Conservation (phyloP, 2,888 invertebrate genomes). For the Drosophila leonis region DNA sequence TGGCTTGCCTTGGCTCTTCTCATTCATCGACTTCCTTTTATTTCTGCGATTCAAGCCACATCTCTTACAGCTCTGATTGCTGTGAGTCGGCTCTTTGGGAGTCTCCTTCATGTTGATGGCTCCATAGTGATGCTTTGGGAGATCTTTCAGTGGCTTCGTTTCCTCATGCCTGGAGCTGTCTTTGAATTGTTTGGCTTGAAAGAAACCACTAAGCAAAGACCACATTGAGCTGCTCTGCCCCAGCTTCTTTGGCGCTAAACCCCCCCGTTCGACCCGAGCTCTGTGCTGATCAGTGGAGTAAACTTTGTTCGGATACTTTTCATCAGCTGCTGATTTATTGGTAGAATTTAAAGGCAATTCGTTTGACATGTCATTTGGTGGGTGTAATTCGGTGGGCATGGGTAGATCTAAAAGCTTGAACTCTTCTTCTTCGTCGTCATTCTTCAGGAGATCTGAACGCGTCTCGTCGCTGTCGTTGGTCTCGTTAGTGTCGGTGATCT, state of each 20-base stretch:
- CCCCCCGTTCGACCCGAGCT: neutral
- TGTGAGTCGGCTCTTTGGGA: neutral
- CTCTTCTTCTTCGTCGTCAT: neutral
- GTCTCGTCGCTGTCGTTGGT: conserved; percentile 5
- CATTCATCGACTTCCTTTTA: neutral
- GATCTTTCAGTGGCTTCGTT: conserved; percentile 13
- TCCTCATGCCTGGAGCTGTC: neutral
- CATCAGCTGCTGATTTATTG: conserved; percentile 57
- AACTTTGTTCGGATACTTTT: conserved; percentile 41
- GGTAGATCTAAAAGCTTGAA: neutral
- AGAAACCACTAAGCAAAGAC: conserved; percentile 34
- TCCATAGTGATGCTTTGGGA: conserved; percentile 12
- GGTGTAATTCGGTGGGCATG: conserved; percentile 1
- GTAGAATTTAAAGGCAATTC: conserved; percentile 40
- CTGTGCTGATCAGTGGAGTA: neutral
- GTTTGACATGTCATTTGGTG: conserved; percentile 36
- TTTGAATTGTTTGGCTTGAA: neutral
- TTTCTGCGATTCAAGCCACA: conserved; percentile 28
- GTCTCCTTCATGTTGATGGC: neutral
- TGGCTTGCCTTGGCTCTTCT: neutral
- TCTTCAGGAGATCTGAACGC: neutral
- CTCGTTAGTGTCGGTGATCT: conserved; percentile 14
- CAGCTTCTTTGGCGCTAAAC: no score
- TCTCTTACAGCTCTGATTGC: conserved; percentile 23
- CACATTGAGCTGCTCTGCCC: conserved; percentile 28